Evolutionary conservation across 2,797 vertebrate genomes (phyloP).

Genomic region (Sternarchorhynchus goeldii): DNA sequence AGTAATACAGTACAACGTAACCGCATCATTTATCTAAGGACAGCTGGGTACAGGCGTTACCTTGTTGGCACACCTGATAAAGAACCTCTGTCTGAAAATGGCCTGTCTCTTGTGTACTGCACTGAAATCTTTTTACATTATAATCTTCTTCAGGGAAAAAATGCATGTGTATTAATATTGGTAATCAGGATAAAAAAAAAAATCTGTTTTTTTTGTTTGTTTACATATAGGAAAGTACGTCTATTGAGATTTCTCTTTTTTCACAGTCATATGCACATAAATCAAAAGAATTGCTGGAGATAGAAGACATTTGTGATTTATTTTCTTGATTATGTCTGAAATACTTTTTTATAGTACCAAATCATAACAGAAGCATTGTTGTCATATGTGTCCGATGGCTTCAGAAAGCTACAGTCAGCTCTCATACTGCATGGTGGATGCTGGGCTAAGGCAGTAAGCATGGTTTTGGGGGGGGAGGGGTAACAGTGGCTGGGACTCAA

Average conservation of each 20-base stretch:
- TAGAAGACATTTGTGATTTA: background rate
- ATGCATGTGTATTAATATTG: too few relatives aligned
- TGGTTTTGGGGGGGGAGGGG: background rate
- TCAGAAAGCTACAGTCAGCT: conserved; percentile 10
- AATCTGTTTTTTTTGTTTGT: too few relatives aligned
- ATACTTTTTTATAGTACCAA: background rate
- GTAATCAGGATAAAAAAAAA: too few relatives aligned
- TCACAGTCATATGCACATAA: background rate
- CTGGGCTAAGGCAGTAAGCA: background rate
- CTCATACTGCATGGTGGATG: background rate
- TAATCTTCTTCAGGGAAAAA: too few relatives aligned
- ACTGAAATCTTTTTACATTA: too few relatives aligned
- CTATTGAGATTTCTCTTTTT: background rate
- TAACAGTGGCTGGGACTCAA: too few relatives aligned
- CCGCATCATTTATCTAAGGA: too few relatives aligned
- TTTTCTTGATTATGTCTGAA: background rate
- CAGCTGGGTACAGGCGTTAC: too few relatives aligned
- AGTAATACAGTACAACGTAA: background rate
- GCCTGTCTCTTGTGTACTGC: too few relatives aligned
- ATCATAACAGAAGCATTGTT: background rate
- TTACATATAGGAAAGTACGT: background rate
- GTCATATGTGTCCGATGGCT: conserved; percentile 4
- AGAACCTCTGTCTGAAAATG: too few relatives aligned
- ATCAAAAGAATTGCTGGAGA: conserved; percentile 8
- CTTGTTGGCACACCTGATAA: too few relatives aligned